Evolutionary conservation across 2,797 vertebrate species (phyloP).

Genomic region (Tapirus indicus): DNA sequence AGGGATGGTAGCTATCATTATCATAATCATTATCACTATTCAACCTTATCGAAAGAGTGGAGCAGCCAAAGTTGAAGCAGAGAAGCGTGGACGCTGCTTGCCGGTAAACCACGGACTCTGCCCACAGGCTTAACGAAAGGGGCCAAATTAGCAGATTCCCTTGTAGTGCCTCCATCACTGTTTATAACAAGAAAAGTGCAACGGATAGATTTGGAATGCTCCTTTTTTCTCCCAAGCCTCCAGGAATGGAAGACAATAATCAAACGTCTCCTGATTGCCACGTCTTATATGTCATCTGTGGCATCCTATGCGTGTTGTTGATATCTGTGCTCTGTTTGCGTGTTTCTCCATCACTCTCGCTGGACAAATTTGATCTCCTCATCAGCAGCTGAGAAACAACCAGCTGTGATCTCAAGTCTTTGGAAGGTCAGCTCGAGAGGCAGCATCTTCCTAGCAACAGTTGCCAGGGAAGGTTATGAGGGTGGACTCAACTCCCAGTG

Average conservation of each 20-base stretch:
- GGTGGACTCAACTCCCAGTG: constrained; percentile 18
- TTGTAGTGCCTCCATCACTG: background rate
- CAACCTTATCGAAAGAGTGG: background rate
- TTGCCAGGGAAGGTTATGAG: constrained; percentile 69
- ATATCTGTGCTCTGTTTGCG: background rate
- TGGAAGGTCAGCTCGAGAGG: constrained; percentile 58
- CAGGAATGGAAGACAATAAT: background rate
- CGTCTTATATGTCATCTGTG: background rate
- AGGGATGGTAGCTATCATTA: background rate
- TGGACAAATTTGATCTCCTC: constrained; percentile 50
- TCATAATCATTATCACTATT: background rate
- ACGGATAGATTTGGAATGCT: background rate
- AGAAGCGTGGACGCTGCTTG: rapidly evolving
- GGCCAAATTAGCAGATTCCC: background rate
- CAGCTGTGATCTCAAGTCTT: constrained; percentile 19
- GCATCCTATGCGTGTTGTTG: background rate
- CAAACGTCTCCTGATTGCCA: background rate
- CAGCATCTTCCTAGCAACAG: constrained; percentile 78
- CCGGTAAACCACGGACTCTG: background rate
- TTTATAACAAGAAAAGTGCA: background rate
- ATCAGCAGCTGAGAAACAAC: constrained; percentile 28
- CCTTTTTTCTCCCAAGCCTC: background rate
- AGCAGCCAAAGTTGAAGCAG: background rate
- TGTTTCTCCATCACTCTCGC: constrained; percentile 26
- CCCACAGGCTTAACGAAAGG: background rate